Conservation (phyloP, 2,888 invertebrate genomes). For the Gortyna flavago region DNA sequence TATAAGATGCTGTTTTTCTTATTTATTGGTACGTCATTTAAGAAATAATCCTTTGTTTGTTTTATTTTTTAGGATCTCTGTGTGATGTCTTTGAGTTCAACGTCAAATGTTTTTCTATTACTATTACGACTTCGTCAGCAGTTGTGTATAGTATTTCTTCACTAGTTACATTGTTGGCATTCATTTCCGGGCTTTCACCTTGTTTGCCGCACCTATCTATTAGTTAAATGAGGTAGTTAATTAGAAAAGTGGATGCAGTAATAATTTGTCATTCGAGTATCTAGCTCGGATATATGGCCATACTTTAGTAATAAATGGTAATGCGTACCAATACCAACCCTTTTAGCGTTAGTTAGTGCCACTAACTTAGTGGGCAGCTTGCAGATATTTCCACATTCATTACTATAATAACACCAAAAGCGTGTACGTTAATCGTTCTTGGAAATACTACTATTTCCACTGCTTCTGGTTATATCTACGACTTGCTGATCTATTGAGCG, state of each 20-base stretch:
- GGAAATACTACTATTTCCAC: neutral
- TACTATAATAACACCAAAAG: conserved; percentile 23
- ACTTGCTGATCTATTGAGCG: neutral
- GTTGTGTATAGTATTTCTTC: conserved; percentile 19
- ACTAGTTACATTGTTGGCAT: conserved; percentile 31
- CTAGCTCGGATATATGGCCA: conserved; percentile 35
- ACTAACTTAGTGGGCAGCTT: too few relatives aligned
- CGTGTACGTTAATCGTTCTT: neutral
- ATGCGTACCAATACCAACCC: conserved; percentile 24
- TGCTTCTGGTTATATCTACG: neutral
- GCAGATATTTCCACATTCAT: conserved; percentile 28
- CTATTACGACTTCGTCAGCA: conserved; percentile 6
- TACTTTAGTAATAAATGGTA: conserved; percentile 55
- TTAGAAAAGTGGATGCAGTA: conserved; percentile 50
- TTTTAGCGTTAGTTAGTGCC: conserved; percentile 33
- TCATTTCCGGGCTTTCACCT: conserved; percentile 37
- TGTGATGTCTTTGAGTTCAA: conserved; percentile 1
- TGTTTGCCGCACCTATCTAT: conserved; percentile 43
- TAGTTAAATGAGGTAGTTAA: conserved; percentile 42
- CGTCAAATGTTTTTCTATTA: neutral
- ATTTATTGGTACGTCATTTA: conserved; percentile 17
- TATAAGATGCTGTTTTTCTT: conserved; percentile 34
- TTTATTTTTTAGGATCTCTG: conserved; percentile 17
- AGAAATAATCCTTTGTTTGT: conserved; percentile 39
- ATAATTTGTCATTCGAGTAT: conserved; percentile 51